Evolutionary conservation across 2,888 invertebrate species (phyloP).

Genomic region (Caenorhabditis becei): DNA sequence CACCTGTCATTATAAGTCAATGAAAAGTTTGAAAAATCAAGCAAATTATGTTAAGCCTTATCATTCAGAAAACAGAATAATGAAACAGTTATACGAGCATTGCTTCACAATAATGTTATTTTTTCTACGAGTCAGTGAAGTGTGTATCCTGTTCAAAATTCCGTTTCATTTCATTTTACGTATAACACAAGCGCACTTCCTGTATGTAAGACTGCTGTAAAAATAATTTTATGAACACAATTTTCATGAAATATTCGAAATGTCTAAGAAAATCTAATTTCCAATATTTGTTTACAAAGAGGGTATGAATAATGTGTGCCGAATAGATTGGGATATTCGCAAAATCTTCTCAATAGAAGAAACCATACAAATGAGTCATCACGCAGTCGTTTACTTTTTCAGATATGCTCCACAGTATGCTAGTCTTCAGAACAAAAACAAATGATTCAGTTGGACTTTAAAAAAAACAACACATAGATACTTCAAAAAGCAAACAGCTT

Average conservation of each 20-base stretch:
- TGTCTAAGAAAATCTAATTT: no score
- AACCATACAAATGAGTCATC: slow-evolving; percentile 46
- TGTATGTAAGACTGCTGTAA: background rate
- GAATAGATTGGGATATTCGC: slow-evolving; percentile 31
- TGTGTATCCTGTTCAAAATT: background rate
- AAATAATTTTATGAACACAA: background rate
- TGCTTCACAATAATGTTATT: no score
- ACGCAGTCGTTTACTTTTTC: background rate
- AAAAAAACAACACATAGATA: no score
- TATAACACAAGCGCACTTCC: background rate
- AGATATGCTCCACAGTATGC: background rate
- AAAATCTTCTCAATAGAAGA: slow-evolving; percentile 23
- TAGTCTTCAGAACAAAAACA: no score
- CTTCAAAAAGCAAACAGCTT: no score
- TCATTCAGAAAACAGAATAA: no score
- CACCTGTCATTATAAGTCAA: no score
- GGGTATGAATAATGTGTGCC: slow-evolving; percentile 34
- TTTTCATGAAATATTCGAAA: no score
- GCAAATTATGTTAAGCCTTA: no score
- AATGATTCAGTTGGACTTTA: no score
- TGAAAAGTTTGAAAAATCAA: no score
- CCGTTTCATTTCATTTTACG: slow-evolving; percentile 25
- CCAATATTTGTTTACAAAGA: background rate
- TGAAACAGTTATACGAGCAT: no score
- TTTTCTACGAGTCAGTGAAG: background rate